These are phyloP conservation scores for Drosophila putrida DNA, from an alignment of 2,888 invertebrate genomes.

Conservation along the genomic window DNA sequence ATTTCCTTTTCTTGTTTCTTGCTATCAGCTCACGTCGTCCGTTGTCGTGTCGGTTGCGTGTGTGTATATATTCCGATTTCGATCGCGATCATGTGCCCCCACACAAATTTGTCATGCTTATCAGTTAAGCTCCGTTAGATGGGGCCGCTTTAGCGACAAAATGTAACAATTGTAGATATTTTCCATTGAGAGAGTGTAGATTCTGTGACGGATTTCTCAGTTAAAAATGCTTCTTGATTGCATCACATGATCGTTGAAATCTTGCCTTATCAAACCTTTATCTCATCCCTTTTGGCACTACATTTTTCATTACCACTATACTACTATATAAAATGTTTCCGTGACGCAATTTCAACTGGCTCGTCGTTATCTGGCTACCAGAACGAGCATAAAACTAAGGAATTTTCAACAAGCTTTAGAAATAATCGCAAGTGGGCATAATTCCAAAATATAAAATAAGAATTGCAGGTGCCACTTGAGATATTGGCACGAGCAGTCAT, in stretches of 20 bases:
- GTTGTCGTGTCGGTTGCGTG: constrained; percentile 11
- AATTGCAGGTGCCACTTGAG: constrained; percentile 35
- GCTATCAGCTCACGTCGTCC: constrained; percentile 18
- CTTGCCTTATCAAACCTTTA: constrained; percentile 27
- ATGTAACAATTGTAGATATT: constrained; percentile 15
- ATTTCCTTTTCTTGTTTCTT: constrained; percentile 5
- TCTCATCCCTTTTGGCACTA: neutral
- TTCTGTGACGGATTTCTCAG: neutral
- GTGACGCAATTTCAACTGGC: constrained; percentile 48
- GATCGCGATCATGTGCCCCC: constrained; percentile 69
- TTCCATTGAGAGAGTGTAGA: neutral
- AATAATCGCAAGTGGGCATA: constrained; percentile 24
- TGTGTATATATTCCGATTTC: constrained; percentile 13
- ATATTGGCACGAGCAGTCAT: constrained; percentile 24
- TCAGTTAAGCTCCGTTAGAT: constrained; percentile 56
- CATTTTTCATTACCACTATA: constrained; percentile 33
- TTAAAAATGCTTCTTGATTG: constrained; percentile 15
- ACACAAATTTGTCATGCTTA: constrained; percentile 75
- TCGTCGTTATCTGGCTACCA: constrained; percentile 46
- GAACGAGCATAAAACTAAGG: constrained; percentile 41
- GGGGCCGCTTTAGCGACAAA: constrained; percentile 19
- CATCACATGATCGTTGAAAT: constrained; percentile 49
- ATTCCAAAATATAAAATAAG: neutral
- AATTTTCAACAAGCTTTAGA: constrained; percentile 17
- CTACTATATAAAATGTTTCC: constrained; percentile 54